Evolutionary conservation across 2,797 vertebrate species (phyloP).

Genomic region (Aplochiton taeniatus): DNA sequence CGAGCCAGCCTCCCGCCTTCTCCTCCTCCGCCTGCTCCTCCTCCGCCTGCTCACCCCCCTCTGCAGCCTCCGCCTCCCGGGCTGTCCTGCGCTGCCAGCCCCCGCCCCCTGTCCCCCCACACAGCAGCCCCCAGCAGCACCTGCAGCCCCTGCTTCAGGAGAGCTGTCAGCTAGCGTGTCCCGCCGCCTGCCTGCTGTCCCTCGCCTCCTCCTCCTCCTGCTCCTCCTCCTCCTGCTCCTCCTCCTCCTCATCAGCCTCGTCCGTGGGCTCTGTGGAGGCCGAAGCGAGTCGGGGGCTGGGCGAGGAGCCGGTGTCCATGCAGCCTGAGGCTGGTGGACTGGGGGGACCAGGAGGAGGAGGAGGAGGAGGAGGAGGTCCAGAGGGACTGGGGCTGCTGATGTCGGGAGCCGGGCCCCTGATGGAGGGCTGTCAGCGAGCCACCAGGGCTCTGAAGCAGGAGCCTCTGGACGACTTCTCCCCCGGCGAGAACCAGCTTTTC

Average conservation of each 20-base stretch:
- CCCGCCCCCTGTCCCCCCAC: slow-evolving; percentile 51
- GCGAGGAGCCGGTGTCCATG: slow-evolving; percentile 83
- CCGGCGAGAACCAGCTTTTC: slow-evolving; percentile 79
- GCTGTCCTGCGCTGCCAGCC: slow-evolving; percentile 62
- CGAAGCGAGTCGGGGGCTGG: slow-evolving; percentile 71
- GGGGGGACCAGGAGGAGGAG: slow-evolving; percentile 60
- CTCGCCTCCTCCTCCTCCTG: slow-evolving; percentile 75
- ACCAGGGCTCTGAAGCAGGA: slow-evolving; percentile 89
- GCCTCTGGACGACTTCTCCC: slow-evolving; percentile 87
- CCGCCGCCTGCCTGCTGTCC: slow-evolving; percentile 82
- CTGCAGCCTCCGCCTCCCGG: slow-evolving; percentile 54
- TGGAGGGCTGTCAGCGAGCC: slow-evolving; percentile 75
- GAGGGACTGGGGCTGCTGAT: slow-evolving; percentile 80
- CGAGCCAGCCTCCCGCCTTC: slow-evolving; percentile 61
- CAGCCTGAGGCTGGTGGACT: slow-evolving; percentile 68
- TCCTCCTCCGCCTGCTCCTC: slow-evolving; percentile 16
- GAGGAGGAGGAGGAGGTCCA: slow-evolving; percentile 66
- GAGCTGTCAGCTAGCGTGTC: slow-evolving; percentile 80
- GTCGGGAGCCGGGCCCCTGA: slow-evolving; percentile 61
- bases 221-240: slow-evolving; percentile 72
- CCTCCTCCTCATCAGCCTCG: slow-evolving; percentile 73
- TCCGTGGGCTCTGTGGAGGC: slow-evolving; percentile 77
- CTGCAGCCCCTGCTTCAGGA: slow-evolving; percentile 65
- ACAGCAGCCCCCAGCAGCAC: slow-evolving; percentile 69
- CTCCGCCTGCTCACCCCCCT: slow-evolving; percentile 33